Percentiles rank a stretch among this genome's conserved stretches.
Conservation (phyloP, 1,140 invertebrate genomes). For the Procambarus clarkii region DNA sequence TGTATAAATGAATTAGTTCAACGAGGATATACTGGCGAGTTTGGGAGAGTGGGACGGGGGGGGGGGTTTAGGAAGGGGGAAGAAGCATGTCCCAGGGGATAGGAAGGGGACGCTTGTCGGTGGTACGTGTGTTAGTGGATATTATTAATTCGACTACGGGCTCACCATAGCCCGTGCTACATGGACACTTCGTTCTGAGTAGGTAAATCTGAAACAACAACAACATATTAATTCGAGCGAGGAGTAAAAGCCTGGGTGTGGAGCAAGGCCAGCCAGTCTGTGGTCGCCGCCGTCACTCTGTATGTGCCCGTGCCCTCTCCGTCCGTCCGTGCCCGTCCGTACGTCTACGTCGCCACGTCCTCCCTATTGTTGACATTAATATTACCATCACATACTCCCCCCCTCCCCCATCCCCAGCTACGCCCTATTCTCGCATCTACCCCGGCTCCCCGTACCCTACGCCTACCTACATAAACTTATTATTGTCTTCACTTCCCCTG, state of each 20-base stretch:
- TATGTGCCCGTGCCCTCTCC: background rate
- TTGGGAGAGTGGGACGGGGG: background rate
- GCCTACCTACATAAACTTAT: too few relatives aligned
- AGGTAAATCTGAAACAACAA: too few relatives aligned
- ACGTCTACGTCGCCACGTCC: background rate
- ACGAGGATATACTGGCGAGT: background rate
- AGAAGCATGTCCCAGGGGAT: background rate
- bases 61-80: background rate
- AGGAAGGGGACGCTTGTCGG: background rate
- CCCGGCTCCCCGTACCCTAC: background rate
- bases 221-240: background rate
- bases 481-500: too few relatives aligned
- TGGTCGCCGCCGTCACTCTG: background rate
- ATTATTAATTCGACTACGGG: conserved; percentile 4
- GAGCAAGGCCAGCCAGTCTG: conserved; percentile 6
- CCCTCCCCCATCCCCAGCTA: too few relatives aligned
- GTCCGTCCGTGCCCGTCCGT: too few relatives aligned
- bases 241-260: conserved; percentile 1
- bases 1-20: background rate
- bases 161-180: too few relatives aligned
- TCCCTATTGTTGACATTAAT: background rate
- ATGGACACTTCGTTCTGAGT: too few relatives aligned
- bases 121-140: background rate
- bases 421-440: background rate
- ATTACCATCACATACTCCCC: background rate